Evolutionary conservation across 2,888 invertebrate genomes (phyloP).

Genomic region (Nomada ruficornis): DNA sequence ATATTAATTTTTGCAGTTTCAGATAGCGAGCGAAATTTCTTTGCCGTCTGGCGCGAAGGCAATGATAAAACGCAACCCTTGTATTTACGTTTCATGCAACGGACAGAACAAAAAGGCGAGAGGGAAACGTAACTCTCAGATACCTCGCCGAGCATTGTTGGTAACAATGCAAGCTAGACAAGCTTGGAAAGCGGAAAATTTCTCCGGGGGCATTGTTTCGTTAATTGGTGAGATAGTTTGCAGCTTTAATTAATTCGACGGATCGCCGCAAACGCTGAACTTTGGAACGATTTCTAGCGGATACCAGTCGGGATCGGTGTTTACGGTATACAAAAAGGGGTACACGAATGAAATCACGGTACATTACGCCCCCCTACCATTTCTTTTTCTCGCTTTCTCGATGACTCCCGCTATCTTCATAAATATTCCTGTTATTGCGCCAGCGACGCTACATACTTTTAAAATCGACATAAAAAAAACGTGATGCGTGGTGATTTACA

Average conservation of each 20-base stretch:
- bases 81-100: not conserved
- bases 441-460: conserved; percentile 22
- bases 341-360: conserved; percentile 33
- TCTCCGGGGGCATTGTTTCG: conserved; percentile 76
- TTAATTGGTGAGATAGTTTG: conserved; percentile 76
- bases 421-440: conserved; percentile 15
- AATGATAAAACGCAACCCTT: conserved; percentile 20
- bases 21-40: not conserved
- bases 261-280: conserved; percentile 61
- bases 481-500: no score
- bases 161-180: conserved; percentile 22
- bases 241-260: conserved; percentile 74
- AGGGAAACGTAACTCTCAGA: not conserved
- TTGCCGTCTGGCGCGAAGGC: not conserved
- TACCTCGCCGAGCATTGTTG: not conserved
- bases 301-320: conserved; percentile 19
- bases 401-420: not conserved
- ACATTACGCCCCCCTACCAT: not conserved
- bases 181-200: conserved; percentile 74
- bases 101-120: no score
- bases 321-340: conserved; percentile 35
- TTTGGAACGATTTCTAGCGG: conserved; percentile 66
- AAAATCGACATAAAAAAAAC: not conserved
- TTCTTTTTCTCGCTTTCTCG: not conserved
- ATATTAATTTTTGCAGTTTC: not conserved